Base-by-base conservation (phyloP, 2,888 invertebrate genomes). In the Caenorhabditis imperialis region DNA sequence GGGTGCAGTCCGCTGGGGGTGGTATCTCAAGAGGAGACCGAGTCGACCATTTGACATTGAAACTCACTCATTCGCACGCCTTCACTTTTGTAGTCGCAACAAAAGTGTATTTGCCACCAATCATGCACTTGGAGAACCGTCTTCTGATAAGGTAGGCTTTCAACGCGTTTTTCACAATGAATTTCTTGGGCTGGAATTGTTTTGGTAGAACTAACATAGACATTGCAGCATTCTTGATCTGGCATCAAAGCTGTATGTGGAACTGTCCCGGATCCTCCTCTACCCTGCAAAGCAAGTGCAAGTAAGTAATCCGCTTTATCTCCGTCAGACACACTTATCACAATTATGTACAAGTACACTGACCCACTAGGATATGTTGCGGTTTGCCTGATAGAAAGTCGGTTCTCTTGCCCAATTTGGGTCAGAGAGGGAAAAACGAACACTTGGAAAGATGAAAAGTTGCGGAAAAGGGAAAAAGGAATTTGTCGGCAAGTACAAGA, bases 271-370 rank as follows among this genome's bases (percentile, higher is more conserved):
- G 30, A 30, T 6, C 30, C 30, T 30, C 30, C 10, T 30, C 30
- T 6, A 30, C 10, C 30, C 53, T 62, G 62, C 62, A 62, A 53
- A 62, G 18, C 25, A n/a, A 14, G 16, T 40, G 2, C 44, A 27
- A 62, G 53, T 62, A 62, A 62, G 62, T 62, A 53, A 62, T 51
- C 20, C n/a, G 12, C 23, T 7, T 62, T 62, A 53, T 53, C 62
- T 62, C 62, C 53, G 62, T 25, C 18, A 62, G 53, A 42, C 50
- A 50, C 48, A 60, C 23, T 40, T 60, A 14, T 47, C 38, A 18
- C 50, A 48, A 48, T 18, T 38, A 38, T 20, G 50, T 51, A 42
- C 61, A 62, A 62, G 62, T 62, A 53, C 35, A 14, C 45, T 27
- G 51, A 35, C 44, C 44, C 27, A 48, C 35, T 37, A 44, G 51